A percentile compares a stretch with the other conserved stretches of the same genome.
These are phyloP conservation scores for Drosophila flavopinicola DNA, from an alignment of 2,888 invertebrate species.

Conservation along the genomic window DNA sequence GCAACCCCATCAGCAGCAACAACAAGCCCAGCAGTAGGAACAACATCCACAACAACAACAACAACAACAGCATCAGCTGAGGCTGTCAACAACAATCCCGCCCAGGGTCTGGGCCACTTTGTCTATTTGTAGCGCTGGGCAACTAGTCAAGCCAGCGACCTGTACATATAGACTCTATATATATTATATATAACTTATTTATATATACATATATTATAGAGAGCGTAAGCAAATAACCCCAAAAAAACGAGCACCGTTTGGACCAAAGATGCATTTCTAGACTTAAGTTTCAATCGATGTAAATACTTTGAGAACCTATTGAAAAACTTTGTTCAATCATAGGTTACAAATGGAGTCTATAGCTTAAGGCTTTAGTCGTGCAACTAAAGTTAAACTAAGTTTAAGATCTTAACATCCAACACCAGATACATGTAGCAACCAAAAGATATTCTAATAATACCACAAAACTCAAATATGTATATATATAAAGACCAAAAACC, in stretches of 20 bases:
- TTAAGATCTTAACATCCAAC: conserved; percentile 39
- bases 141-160: conserved; percentile 11
- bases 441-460: conserved; percentile 67
- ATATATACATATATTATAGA: no score
- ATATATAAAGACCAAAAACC: no score
- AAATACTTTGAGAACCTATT: conserved; percentile 9
- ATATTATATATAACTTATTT: no score
- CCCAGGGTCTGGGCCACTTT: conserved; percentile 84
- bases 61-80: conserved; percentile 56
- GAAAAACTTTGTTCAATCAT: conserved; percentile 2
- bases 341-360: conserved; percentile 57
- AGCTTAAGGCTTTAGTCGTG: conserved; percentile 65
- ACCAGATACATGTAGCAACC: conserved; percentile 57
- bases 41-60: not conserved
- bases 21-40: conserved; percentile 8
- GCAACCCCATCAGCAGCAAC: not conserved
- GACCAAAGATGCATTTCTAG: conserved; percentile 77
- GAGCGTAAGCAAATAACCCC: conserved; percentile 23
- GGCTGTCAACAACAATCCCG: conserved; percentile 83
- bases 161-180: conserved; percentile 31
- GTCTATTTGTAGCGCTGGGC: conserved; percentile 81
- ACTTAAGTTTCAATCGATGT: conserved; percentile 37
- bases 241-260: conserved; percentile 58
- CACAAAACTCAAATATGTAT: conserved; percentile 3
- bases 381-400: conserved; percentile 61